Percentiles rank a stretch among this genome's conserved stretches.
phyloP scores from a whole-genome alignment of 2,888 invertebrate species.

The Melinopterus prodromus region DNA sequence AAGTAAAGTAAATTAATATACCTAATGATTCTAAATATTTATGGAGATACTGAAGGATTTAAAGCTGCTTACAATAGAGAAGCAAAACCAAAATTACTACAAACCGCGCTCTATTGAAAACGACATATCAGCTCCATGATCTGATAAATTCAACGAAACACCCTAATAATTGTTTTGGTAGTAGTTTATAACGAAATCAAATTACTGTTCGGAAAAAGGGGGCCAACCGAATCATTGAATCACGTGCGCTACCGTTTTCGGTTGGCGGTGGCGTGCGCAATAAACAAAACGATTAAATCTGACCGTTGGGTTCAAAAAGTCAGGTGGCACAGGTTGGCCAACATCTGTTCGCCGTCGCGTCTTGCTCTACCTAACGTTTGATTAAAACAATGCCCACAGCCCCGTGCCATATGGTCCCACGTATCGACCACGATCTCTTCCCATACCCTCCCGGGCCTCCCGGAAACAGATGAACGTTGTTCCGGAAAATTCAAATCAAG shows the following conservation, averaged over 20 bases:
- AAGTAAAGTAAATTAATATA: too few relatives aligned
- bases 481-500: constrained; percentile 30
- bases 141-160: too few relatives aligned
- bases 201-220: not conserved
- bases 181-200: too few relatives aligned
- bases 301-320: constrained; percentile 37
- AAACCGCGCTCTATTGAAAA: too few relatives aligned
- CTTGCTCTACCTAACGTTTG: constrained; percentile 18
- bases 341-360: constrained; percentile 29
- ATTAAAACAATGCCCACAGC: constrained; percentile 31
- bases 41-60: too few relatives aligned
- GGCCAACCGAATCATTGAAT: not conserved
- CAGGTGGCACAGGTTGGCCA: constrained; percentile 27
- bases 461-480: constrained; percentile 41
- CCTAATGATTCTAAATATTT: too few relatives aligned
- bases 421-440: constrained; percentile 15
- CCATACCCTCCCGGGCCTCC: constrained; percentile 33
- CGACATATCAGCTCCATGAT: too few relatives aligned
- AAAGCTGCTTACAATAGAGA: too few relatives aligned
- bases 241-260: not conserved
- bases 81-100: too few relatives aligned
- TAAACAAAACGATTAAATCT: constrained; percentile 34
- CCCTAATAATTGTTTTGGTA: too few relatives aligned
- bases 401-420: constrained; percentile 29
- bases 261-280: not conserved